These are phyloP conservation scores for Mythimna impura DNA, from an alignment of 2,888 invertebrate genomes.

Conservation along the genomic window DNA sequence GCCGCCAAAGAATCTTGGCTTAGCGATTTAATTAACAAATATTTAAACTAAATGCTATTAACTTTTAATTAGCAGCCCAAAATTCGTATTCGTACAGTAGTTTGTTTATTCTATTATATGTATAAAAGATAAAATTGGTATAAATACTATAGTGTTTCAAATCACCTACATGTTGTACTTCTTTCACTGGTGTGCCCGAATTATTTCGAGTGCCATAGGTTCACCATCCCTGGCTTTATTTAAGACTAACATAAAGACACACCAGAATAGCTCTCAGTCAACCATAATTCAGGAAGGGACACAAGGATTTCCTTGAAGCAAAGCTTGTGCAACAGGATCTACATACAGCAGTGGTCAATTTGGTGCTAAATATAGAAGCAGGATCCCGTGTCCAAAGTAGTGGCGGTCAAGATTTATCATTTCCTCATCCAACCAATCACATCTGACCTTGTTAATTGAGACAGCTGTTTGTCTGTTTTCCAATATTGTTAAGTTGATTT, in stretches of 20 bases:
- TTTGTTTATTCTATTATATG: no score
- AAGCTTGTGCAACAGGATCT: constrained; percentile 40
- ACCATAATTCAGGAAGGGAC: constrained; percentile 15
- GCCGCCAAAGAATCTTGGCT: no score
- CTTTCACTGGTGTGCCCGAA: no score
- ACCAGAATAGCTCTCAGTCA: neutral
- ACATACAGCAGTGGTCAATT: constrained; percentile 36
- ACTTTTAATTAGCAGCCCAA: no score
- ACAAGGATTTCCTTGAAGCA: constrained; percentile 27
- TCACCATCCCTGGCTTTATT: no score
- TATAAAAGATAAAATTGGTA: no score
- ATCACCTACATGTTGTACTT: no score
- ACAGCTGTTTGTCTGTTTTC: constrained; percentile 1
- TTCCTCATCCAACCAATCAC: constrained; percentile 64
- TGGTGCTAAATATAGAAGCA: constrained; percentile 72
- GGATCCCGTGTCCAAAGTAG: constrained; percentile 65
- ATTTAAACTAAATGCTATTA: no score
- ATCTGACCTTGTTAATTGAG: constrained; percentile 45
- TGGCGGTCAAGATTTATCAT: constrained; percentile 70
- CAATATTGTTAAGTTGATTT: neutral
- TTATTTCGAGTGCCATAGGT: no score
- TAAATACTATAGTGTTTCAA: no score
- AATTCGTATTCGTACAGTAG: no score
- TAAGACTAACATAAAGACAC: neutral
- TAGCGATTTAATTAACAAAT: no score